Percentiles rank a stretch among this genome's conserved stretches.
phyloP scores from a whole-genome alignment of 1,140 invertebrate genomes.

The Lordiphosa stackelbergi region DNA sequence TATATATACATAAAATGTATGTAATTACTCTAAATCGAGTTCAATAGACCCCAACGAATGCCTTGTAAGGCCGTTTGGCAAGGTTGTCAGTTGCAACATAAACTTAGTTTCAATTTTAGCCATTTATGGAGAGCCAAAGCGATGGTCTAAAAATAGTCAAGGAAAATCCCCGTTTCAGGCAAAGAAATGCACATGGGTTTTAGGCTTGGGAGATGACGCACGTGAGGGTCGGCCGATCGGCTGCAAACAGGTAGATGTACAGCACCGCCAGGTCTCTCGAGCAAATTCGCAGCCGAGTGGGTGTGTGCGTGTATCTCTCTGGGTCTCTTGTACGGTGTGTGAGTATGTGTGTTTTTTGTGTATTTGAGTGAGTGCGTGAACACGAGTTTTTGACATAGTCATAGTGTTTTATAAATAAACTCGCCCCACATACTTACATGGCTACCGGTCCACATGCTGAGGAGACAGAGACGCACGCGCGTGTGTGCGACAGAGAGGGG shows the following conservation, averaged over 20 bases:
- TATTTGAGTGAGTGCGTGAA: constrained; percentile 40
- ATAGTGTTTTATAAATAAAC: constrained; percentile 74
- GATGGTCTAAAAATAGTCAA: constrained; percentile 44
- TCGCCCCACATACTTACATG: constrained; percentile 66
- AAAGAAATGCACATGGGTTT: background rate
- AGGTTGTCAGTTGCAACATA: constrained; percentile 45
- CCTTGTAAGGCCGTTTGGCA: constrained; percentile 59
- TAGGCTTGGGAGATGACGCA: constrained; percentile 17
- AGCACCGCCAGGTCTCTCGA: constrained; percentile 55
- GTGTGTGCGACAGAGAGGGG: background rate
- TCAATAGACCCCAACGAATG: constrained; percentile 52
- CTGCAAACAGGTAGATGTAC: constrained; percentile 36
- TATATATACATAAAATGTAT: constrained; percentile 7
- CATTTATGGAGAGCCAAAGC: constrained; percentile 43
- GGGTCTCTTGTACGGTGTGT: background rate
- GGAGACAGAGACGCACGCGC: constrained; percentile 11
- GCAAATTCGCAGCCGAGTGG: constrained; percentile 41
- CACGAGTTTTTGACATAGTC: constrained; percentile 75
- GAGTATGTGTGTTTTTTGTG: background rate
- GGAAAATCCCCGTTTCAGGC: constrained; percentile 36
- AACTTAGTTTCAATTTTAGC: constrained; percentile 34
- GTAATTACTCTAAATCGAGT: constrained; percentile 25
- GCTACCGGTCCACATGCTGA: constrained; percentile 37
- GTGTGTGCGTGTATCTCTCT: constrained; percentile 2
- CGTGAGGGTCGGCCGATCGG: constrained; percentile 30